These are phyloP conservation scores for Halesus radiatus DNA, from an alignment of 1,140 invertebrate species.

Conservation along the genomic window DNA sequence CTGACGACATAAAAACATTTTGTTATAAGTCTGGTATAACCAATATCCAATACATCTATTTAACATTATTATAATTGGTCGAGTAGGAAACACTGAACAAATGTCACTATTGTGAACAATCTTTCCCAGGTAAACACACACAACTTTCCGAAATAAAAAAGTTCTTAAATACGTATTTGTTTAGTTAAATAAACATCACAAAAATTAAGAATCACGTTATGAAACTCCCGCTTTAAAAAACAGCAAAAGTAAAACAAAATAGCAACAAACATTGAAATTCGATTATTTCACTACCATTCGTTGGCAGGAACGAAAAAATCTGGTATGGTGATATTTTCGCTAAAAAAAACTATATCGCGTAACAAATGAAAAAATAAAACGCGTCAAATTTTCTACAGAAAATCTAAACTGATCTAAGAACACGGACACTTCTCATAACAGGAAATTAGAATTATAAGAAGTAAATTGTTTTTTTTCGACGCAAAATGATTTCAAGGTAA, in stretches of 20 bases:
- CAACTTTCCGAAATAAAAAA: too few relatives aligned
- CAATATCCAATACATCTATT: too few relatives aligned
- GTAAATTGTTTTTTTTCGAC: background rate
- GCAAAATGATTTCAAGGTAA: conserved; percentile 25
- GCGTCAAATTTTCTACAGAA: background rate
- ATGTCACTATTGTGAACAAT: too few relatives aligned
- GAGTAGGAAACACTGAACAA: too few relatives aligned
- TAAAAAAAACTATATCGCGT: background rate
- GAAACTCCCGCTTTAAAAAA: background rate
- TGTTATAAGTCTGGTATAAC: too few relatives aligned
- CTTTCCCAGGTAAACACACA: too few relatives aligned
- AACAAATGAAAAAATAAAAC: background rate
- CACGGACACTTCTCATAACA: background rate
- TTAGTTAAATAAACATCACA: too few relatives aligned
- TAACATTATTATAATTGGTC: too few relatives aligned
- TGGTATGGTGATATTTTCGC: background rate
- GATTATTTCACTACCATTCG: conserved; percentile 19
- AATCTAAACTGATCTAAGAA: conserved; percentile 4
- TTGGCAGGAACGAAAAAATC: conserved; percentile 31
- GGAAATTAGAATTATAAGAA: too few relatives aligned
- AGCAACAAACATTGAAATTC: background rate
- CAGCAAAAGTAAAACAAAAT: conserved; percentile 2
- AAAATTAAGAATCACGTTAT: too few relatives aligned
- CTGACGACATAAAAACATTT: too few relatives aligned
- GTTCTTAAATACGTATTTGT: too few relatives aligned